Evolutionary conservation across 2,113 vertebrate species (phyloP), one percentile per base, ranked within the genome.

Genomic region (Muntiacus reevesi): DNA sequence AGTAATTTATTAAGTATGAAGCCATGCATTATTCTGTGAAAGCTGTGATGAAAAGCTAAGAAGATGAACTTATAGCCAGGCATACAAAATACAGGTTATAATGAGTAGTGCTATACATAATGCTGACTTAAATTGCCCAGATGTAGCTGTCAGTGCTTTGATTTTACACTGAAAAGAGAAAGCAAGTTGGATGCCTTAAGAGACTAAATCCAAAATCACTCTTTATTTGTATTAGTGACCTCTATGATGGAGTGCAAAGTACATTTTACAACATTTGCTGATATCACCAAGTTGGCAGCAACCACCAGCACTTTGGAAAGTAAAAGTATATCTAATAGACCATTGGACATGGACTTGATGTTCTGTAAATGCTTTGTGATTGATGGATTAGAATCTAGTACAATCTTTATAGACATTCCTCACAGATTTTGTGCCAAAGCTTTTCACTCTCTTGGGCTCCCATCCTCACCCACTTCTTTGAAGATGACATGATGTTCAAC

Each of bases 171-270:
- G 62, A 21, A 87, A 76, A 95, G 28, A 90, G 15, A 92, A 19
- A 85, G 17, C 6, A 97, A 84, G 52, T 47, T 90, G n/a, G n/a
- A 36, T 52, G 9, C 15, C 25, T 60, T 52, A 88, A 52, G 12
- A 36, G 27, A 9, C 19, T 59, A 78, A 71, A 92, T 86, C 47
- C 23, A 71, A 94, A 95, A 78, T 71, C 81, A 79, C 7, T 91
- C 33, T 33, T 78, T 57, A 60, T 57, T 97, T 97, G 96, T 71
- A 89, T 97, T 95, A 96, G 92, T 96, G 76, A 88, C 7, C 81
- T 50, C 27, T 60, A 15, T 57, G 71, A 83, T 81, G 33, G n/a
- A 54, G n/a, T 91, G 83, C 47, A 82, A n/a, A 96, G 83, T 47
- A 82, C 9, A 76, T 74, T 94, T 95, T 96, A 90, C 3, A 89